Percentiles rank a stretch among this genome's conserved stretches.
Conservation (phyloP, 2,888 invertebrate species). For the Andrena chrysosceles region DNA sequence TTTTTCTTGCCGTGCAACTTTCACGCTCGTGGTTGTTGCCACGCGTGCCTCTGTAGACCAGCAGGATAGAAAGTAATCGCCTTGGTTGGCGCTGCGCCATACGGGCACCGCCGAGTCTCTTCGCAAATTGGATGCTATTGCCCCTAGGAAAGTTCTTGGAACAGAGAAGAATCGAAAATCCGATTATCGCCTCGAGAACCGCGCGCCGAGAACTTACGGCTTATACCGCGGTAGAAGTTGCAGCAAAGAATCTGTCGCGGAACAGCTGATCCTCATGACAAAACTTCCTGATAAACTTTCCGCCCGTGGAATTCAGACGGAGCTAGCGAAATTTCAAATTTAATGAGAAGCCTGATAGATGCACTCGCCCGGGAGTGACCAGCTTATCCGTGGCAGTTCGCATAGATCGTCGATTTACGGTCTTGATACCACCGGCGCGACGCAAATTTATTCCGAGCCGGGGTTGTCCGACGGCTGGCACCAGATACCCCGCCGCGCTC, state of each 20-base stretch:
- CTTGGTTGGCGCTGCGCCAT: conserved; percentile 29
- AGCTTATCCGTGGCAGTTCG: conserved; percentile 38
- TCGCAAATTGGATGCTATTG: conserved; percentile 3
- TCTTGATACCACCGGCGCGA: conserved; percentile 39
- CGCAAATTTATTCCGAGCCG: conserved; percentile 54
- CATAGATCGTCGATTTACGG: conserved; percentile 48
- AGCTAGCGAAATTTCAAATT: neutral
- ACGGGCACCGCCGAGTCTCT: neutral
- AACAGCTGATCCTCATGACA: neutral
- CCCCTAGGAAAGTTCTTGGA: neutral
- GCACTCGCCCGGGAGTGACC: neutral
- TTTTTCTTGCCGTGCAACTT: conserved; percentile 69
- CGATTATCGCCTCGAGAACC: neutral
- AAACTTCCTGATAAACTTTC: no score
- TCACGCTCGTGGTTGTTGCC: conserved; percentile 62
- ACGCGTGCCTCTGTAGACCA: conserved; percentile 12
- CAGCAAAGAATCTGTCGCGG: neutral
- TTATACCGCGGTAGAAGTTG: neutral
- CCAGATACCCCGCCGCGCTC: conserved; percentile 4
- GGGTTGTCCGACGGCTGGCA: neutral
- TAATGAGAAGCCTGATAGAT: conserved; percentile 16
- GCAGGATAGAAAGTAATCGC: conserved; percentile 49
- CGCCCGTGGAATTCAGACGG: neutral
- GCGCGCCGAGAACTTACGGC: neutral
- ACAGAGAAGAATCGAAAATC: conserved; percentile 10